phyloP scores from a whole-genome alignment of 2,797 vertebrate genomes.

The Apogon talboti region DNA sequence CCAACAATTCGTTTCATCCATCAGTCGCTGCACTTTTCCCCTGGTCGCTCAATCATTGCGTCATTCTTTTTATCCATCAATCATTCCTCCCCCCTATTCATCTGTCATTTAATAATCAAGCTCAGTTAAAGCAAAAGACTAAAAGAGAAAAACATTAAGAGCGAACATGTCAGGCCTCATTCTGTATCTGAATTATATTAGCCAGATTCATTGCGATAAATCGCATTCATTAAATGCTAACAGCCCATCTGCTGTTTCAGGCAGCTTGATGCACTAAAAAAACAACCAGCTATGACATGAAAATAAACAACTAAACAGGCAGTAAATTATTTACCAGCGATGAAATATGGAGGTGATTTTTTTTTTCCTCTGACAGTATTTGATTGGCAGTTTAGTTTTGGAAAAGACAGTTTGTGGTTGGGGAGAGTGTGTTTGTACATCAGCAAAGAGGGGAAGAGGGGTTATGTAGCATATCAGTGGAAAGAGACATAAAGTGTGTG shows the following conservation, averaged over 20 bases:
- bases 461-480: constrained; percentile 48
- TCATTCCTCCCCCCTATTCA: constrained; percentile 48
- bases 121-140: constrained; percentile 11
- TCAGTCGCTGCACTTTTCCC: constrained; percentile 45
- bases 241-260: constrained; percentile 42
- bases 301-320: constrained; percentile 44
- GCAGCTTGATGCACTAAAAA: constrained; percentile 4
- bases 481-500: constrained; percentile 35
- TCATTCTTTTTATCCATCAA: constrained; percentile 59
- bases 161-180: not conserved
- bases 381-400: constrained; percentile 58
- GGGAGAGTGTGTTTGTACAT: constrained; percentile 46
- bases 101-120: constrained; percentile 30
- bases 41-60: constrained; percentile 66
- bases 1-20: constrained; percentile 52
- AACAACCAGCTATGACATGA: constrained; percentile 10
- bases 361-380: constrained; percentile 17
- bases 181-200: constrained; percentile 25
- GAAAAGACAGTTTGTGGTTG: constrained; percentile 42
- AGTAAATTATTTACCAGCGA: constrained; percentile 31
- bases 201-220: constrained; percentile 23
- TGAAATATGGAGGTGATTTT: constrained; percentile 38
- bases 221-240: constrained; percentile 45
- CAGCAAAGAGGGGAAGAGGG: constrained; percentile 37
- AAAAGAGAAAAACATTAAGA: constrained; percentile 30